Evolutionary conservation across 2,888 invertebrate species (phyloP).

Genomic region (Beris morrisii): DNA sequence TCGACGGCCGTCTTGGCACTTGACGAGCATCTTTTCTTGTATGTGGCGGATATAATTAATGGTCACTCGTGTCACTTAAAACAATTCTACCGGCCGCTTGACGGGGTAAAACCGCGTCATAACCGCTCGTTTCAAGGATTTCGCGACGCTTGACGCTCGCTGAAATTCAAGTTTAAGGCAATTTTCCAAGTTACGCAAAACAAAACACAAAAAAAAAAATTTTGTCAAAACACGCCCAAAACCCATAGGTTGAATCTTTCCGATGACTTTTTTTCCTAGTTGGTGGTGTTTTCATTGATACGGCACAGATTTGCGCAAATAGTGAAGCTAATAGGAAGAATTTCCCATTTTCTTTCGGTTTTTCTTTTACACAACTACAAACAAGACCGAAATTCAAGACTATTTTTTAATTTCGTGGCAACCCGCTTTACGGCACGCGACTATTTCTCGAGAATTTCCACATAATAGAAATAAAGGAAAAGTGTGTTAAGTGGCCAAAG

Average conservation of each 20-base stretch:
- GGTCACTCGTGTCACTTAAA: conserved; percentile 5
- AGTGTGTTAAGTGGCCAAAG: no score
- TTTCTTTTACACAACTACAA: no score
- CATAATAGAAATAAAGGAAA: no score
- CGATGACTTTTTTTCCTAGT: conserved; percentile 11
- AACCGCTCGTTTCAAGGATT: conserved; percentile 1
- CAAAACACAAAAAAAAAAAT: neutral
- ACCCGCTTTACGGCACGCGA: no score
- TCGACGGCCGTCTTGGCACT: conserved; percentile 12
- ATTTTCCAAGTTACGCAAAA: conserved; percentile 29
- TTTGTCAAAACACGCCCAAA: conserved; percentile 25
- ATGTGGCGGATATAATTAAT: conserved; percentile 11
- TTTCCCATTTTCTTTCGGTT: no score
- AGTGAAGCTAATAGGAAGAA: neutral
- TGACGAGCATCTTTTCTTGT: conserved; percentile 9
- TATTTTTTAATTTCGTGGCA: no score
- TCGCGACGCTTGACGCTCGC: neutral
- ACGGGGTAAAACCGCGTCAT: conserved; percentile 6
- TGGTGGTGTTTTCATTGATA: conserved; percentile 24
- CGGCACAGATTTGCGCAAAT: conserved; percentile 14
- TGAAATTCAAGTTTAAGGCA: conserved; percentile 33
- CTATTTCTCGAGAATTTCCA: no score
- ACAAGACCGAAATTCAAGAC: no score
- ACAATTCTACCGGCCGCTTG: conserved; percentile 14
- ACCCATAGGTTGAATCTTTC: conserved; percentile 18